Evolutionary conservation across 2,113 vertebrate genomes (phyloP), one percentile per base, ranked within the genome.

Genomic region (Malurus alboscapulatus): DNA sequence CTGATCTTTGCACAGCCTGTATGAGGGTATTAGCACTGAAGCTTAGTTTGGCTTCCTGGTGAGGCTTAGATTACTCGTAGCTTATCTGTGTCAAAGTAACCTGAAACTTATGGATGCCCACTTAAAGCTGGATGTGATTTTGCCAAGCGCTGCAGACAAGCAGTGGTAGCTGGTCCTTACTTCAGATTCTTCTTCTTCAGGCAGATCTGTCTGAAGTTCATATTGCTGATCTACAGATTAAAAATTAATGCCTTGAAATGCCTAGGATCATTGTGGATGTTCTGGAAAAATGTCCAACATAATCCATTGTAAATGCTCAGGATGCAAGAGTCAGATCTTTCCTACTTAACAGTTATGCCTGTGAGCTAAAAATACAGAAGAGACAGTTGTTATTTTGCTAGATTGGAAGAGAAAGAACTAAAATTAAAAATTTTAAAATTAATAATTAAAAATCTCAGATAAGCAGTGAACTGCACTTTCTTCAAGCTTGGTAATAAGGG

Each of bases 241-340:
- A 86, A 96, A 88, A 75, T 89, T 42, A 76, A 92, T 88, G 80
- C 51, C 73, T 74, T 62, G 63, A 92, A 89, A 75, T 15, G 32
- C 30, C 32, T 51, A 12, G 15, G 62, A 69, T 40, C 45, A 16
- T 75, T 42, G 66, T 85, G 50, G 38, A 15, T 84, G 30, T 80
- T 66, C 29, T 74, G 72, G 79, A 77, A 58, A 66, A 50, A 7
- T 20, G 4, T 44, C 34, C 32, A 44, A 12, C 42, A 24, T 47
- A 2, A 10, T 69, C 58, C 40, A 67, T 84, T 74, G 8, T 57
- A 65, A 75, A 71, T 34, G 34, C 30, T 88, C 38, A 63, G n/a
- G 29, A 14, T 55, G 59, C 17, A 36, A 71, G 61, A 83, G 26
- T 53, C 47, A 55, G 14, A 25, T 78, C 25, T 82, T 87, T 92